Evolutionary conservation across 2,113 vertebrate genomes (phyloP), one percentile per base, ranked within the genome.

Genomic region (Vidua macroura): DNA sequence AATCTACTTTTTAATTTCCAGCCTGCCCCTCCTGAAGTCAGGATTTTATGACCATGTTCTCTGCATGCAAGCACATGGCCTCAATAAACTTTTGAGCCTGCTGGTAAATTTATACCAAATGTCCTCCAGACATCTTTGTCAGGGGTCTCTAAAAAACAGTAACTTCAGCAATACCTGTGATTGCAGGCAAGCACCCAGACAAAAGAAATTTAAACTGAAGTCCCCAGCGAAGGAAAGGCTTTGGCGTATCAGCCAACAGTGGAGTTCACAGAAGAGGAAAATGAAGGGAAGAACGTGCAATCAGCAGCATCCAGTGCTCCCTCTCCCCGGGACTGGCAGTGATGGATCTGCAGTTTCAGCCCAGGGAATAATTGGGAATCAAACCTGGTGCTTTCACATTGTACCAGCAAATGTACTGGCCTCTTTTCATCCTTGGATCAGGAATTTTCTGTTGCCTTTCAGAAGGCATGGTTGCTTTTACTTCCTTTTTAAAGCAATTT

Each of bases 21-120:
- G 51, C 39, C 22, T 22, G 12, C 28, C 18, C 7, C 46, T 79
- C 59, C 48, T 35, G 25, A 55, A 94, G 56, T 17, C 43, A 59
- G 35, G 74, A 44, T 70, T 92, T 92, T 86, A 89, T n/a, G 66
- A 35, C 52, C 69, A 22, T 60, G 91, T 93, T 93, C 89, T 86
- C 93, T 56, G 64, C 75, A 62, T 46, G 80, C 81, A 84, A 63
- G 52, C 93, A 95, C 77, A 60, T 48, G 83, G 77, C 70, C 81
- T 92, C 87, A 84, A 93, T 81, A 83, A 77, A 78, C 68, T 55
- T 84, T 39, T 18, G 55, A 92, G 83, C 72, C 60, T 62, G 77
- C 20, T 89, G 81, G 60, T 51, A 80, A 88, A 73, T 85, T 72
- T 73, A 52, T 33, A 76, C 67, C 70, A 72, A 85, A 90, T 66